phyloP scores from a whole-genome alignment of 1,140 invertebrate genomes.

The Hestina assimilis region DNA sequence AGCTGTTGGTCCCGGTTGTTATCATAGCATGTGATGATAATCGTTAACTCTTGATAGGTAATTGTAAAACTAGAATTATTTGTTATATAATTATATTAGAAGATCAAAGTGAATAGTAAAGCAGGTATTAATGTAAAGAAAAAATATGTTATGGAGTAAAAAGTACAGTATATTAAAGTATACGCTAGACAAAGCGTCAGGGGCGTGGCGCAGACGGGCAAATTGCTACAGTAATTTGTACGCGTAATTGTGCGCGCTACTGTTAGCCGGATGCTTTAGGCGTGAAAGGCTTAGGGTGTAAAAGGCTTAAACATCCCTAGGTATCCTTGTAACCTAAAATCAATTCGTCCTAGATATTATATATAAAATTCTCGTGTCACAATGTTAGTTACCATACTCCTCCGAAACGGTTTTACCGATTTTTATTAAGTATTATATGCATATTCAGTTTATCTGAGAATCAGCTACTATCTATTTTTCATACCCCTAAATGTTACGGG shows the following conservation, averaged over 20 bases:
- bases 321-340: neutral
- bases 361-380: no score
- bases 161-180: neutral
- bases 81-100: neutral
- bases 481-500: no score
- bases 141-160: neutral
- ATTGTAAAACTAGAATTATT: no score
- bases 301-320: neutral
- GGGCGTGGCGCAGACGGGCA: conserved; percentile 5
- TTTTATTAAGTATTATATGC: no score
- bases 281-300: neutral
- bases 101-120: neutral
- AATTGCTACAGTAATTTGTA: conserved; percentile 25
- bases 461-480: no score
- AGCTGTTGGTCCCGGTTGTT: no score
- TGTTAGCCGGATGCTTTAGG: conserved; percentile 15
- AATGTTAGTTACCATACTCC: no score
- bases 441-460: no score
- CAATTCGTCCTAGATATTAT: neutral
- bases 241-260: conserved; percentile 48
- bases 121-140: neutral
- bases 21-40: no score
- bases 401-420: no score
- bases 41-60: no score
- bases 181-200: neutral